phyloP scores from a whole-genome alignment of 2,797 vertebrate genomes.

The Borostomias antarcticus region DNA sequence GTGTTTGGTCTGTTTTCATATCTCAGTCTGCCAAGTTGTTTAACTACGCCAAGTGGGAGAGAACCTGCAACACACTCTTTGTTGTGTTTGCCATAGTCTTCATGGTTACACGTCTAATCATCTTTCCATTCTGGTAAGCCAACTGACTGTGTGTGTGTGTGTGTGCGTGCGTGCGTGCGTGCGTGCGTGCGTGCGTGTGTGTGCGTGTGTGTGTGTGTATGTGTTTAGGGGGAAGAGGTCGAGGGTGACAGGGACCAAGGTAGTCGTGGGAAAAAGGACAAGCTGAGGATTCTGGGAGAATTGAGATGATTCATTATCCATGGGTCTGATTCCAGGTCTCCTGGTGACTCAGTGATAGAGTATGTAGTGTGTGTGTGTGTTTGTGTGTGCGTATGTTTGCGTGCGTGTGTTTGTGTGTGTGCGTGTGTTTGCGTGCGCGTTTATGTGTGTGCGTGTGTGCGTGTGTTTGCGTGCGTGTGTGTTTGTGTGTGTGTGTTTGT shows the following conservation, averaged over 20 bases:
- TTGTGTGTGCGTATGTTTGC: background rate
- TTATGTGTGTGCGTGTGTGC: background rate
- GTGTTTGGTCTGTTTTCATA: slow-evolving; percentile 23
- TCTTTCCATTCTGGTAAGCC: slow-evolving; percentile 94
- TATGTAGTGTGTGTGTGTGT: background rate
- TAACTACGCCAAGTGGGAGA: slow-evolving; percentile 90
- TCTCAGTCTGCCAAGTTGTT: slow-evolving; percentile 92
- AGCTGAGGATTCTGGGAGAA: no score
- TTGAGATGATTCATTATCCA: no score
- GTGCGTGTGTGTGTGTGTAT: background rate
- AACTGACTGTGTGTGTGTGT: background rate
- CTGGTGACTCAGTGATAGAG: background rate
- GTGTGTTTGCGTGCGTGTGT: background rate
- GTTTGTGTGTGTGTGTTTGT: background rate
- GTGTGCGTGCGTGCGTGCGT: background rate
- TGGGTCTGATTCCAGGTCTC: no score
- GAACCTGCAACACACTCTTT: slow-evolving; percentile 85
- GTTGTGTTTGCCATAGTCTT: slow-evolving; percentile 84
- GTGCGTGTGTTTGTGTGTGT: background rate
- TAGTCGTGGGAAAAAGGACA: no score
- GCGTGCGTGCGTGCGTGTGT: background rate
- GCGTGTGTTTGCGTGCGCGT: background rate
- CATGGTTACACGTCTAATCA: slow-evolving; percentile 85
- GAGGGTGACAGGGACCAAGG: no score
- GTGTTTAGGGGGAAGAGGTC: no score